Base-by-base conservation (phyloP, 1,140 invertebrate genomes). In the Macrobrachium nipponense region DNA sequence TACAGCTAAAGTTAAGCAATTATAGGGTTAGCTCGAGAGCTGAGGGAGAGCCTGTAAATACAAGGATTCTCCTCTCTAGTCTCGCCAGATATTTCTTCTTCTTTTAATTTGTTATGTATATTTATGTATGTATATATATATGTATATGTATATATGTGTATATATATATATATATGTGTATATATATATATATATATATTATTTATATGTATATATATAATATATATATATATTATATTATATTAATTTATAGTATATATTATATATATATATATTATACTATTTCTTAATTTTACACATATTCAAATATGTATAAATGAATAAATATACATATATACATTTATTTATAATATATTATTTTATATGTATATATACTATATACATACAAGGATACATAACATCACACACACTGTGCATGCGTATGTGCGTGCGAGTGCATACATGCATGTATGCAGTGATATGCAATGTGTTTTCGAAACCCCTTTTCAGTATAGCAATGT, bases 101-200 rank as follows among this genome's bases (percentile, higher is more conserved):
- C 18, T 23, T n/a, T 17, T 68, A 5, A 17, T 11, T n/a, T 17
- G 14, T 17, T 68, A 68, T 68, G 18, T 68, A 68, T 68, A 68
- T 68, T 17, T 68, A 20, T 20, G 20, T 68, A n/a, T 68, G 20
- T 68, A 68, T 68, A 68, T 68, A 68, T 68, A 2, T 68, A 68
- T 68, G 6, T 20, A 68, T 68, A 2, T 68, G 20, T 23, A 23
- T 68, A 23, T 68, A 23, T 20, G 18, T 68, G 14, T 68, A 68
- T 7, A 68, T 68, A 68, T 68, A 20, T 68, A 70, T 70, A 10
- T 70, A 70, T 70, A 23, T 70, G 20, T 70, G 10, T 70, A 36
- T 36, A 11, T 70, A 11, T 70, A 23, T 70, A 17, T 70, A 17
- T 70, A 17, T 70, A 8, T 70, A 23, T 70, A 14, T 70, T 70